phyloP scores from a whole-genome alignment of 1,140 invertebrate genomes.

The Euglossa dilemma region DNA sequence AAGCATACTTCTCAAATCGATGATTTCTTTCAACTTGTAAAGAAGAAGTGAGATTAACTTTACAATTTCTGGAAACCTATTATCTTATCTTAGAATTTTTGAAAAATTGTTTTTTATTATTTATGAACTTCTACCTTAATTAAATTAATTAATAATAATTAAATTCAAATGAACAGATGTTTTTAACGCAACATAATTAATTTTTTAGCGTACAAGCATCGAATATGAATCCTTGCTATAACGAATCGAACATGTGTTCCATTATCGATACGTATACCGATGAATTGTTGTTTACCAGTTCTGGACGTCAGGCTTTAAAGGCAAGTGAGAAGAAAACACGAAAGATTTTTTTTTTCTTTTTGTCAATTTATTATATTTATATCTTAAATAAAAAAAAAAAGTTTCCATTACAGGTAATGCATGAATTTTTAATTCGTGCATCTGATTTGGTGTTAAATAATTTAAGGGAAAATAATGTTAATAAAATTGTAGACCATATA shows the following conservation, averaged over 20 bases:
- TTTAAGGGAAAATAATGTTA: too few relatives aligned
- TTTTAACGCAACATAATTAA: background rate
- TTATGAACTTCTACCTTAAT: too few relatives aligned
- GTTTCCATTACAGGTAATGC: constrained; percentile 82
- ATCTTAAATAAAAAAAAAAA: background rate
- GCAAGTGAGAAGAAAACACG: constrained; percentile 61
- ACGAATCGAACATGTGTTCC: constrained; percentile 33
- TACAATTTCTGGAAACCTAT: background rate
- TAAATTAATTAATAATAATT: too few relatives aligned
- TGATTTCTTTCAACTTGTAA: constrained; percentile 83
- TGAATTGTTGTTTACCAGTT: constrained; percentile 77
- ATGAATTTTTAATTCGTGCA: constrained; percentile 87
- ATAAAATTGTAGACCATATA: too few relatives aligned
- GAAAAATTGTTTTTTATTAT: too few relatives aligned
- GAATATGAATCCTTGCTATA: background rate
- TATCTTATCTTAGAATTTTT: too few relatives aligned
- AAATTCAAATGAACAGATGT: background rate
- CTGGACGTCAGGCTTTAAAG: constrained; percentile 80
- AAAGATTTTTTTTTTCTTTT: too few relatives aligned
- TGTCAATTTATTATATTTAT: background rate
- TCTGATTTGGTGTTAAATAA: constrained; percentile 86
- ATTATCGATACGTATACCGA: constrained; percentile 79
- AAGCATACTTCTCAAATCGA: constrained; percentile 88
- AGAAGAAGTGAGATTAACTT: constrained; percentile 71
- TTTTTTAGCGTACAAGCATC: constrained; percentile 56